phyloP scores from a whole-genome alignment of 2,888 invertebrate genomes.

The Cotesia congregata region DNA sequence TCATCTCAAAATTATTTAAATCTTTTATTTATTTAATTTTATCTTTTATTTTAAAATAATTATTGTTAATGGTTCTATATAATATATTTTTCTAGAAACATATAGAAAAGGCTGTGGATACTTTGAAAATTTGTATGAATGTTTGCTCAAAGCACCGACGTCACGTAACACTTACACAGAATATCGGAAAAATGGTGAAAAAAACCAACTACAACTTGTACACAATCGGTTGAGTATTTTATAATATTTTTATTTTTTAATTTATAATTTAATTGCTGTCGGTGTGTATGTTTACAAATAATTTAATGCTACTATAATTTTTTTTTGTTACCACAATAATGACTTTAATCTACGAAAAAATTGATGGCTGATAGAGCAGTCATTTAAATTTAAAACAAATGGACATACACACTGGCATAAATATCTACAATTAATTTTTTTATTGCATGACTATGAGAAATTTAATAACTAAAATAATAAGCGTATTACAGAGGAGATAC shows the following conservation, averaged over 20 bases:
- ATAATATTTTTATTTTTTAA: not conserved
- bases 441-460: conserved; percentile 41
- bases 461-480: conserved; percentile 33
- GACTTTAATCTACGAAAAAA: not conserved
- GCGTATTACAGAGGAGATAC: conserved; percentile 80
- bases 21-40: not conserved
- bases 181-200: conserved; percentile 85
- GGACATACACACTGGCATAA: not conserved
- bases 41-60: not conserved
- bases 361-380: not conserved
- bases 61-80: conserved; percentile 20
- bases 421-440: not conserved
- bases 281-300: not conserved
- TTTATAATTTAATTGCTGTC: too few relatives aligned
- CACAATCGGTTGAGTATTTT: conserved; percentile 73
- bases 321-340: not conserved
- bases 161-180: conserved; percentile 81
- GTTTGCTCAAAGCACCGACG: conserved; percentile 82
- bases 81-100: conserved; percentile 70
- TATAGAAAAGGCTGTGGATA: conserved; percentile 80
- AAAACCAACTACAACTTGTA: conserved; percentile 83
- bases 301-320: not conserved
- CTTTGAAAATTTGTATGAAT: conserved; percentile 83
- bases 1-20: not conserved
- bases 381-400: not conserved